Base-by-base conservation (phyloP, 2,113 vertebrate species). In the Dipodomys merriami region DNA sequence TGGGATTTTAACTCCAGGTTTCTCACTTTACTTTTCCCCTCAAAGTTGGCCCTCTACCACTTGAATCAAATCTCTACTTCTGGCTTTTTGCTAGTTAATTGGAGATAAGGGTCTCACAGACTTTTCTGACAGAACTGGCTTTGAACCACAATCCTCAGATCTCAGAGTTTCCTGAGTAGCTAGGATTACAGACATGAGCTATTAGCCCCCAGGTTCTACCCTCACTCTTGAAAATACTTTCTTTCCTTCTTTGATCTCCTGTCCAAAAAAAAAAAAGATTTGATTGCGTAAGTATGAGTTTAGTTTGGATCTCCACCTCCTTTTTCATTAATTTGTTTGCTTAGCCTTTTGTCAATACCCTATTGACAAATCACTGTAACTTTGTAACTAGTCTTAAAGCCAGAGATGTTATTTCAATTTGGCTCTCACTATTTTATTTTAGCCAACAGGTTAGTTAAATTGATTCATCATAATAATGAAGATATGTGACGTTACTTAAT, bases 201-300 rank as follows among this genome's bases (percentile, higher is more conserved):
- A 57, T 57, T 57, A 57, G 49, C 8, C 7, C 27, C 60, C 9
- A 77, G 46, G 72, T 74, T 46, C 18, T 86, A 69, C 22, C 46
- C 29, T n/a, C 53, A 72, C 46, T 87, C 64, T 73, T 39, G 4
- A 90, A 95, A 82, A 53, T 35, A 22, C 11, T 84, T 88, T 68
- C 29, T 76, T 85, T 86, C 7, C 20, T 90, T 4, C 11, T 94
- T 82, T 83, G n/a, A 6, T 78, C 3, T 1, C 13, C 72, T 84
- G 49, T 44, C 19, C 12, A 49, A 49, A 64, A 94, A 49, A 64
- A 94, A 90, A 90, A 64, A 30, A n/a, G 72, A 82, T 78, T 81
- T 93, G 65, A 30, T 25, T 13, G 2, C 23, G 2, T 33, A 89
- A 83, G 11, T 60, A 6, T 86, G 10, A 6, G 1, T 67, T 87